Conservation (phyloP, 92 coral and sea anemone species). For the Isaurus tuberculatus region DNA sequence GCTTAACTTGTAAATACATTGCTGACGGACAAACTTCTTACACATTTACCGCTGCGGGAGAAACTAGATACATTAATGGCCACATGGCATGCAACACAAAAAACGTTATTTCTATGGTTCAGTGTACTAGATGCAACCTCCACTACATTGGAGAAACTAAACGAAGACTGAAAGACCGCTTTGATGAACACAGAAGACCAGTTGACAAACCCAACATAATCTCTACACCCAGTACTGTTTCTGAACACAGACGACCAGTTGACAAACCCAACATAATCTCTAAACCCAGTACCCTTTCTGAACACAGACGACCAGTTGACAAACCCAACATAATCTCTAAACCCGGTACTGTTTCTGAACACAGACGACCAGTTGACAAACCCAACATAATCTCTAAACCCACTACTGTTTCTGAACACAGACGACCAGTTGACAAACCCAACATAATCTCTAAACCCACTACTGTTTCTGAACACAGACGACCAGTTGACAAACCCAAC, state of each 20-base stretch:
- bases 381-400: constrained; percentile 31
- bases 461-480: constrained; percentile 36
- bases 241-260: constrained; percentile 35
- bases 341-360: constrained; percentile 36
- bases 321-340: constrained; percentile 19
- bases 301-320: constrained; percentile 32
- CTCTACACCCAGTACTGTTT: constrained; percentile 19
- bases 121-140: too few species aligned
- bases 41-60: too few species aligned
- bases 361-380: constrained; percentile 27
- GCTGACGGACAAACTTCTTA: too few species aligned
- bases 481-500: constrained; percentile 33
- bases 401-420: constrained; percentile 30
- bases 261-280: constrained; percentile 27
- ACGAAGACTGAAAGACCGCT: constrained; percentile 30
- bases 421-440: constrained; percentile 29
- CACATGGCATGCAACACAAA: too few species aligned
- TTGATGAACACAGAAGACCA: constrained; percentile 37
- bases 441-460: constrained; percentile 29
- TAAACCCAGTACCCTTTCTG: constrained; percentile 25
- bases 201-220: constrained; percentile 30
- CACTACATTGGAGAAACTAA: constrained; percentile 3
- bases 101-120: too few species aligned
- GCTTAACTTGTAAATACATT: too few species aligned
- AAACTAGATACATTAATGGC: too few species aligned